Base-by-base conservation (phyloP, 1,140 invertebrate genomes). In the Ectropis grisescens region DNA sequence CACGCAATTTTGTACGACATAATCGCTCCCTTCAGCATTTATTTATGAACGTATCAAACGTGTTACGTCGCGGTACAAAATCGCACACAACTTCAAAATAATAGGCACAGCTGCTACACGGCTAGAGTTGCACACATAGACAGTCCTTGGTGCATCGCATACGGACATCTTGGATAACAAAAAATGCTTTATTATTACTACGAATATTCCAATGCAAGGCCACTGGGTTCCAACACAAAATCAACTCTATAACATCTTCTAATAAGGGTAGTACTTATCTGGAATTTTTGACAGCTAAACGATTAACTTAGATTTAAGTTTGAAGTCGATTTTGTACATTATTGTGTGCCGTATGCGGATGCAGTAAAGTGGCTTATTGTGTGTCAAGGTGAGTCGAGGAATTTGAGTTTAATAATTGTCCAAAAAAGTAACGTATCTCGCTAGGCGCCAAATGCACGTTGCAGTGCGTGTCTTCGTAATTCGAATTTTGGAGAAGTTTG, bases 161-260 rank as follows among this genome's bases (percentile, higher is more conserved):
- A 69, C 68, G 47, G 61, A 59, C 69, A 60, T 71, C 59, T 65
- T 69, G 47, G 50, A 54, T 62, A 56, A 66, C 58, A 76, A 76
- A 79, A 75, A 74, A 74, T 51, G 58, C 58, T 74, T 76, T 80
- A 80, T 79, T 79, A 79, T 79, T 79, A n/a, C n/a, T n/a, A n/a
- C n/a, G n/a, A n/a, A n/a, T n/a, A 79, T 72, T 62, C 56, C 62
- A 50, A 46, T 59, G 58, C 53, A 58, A 68, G 62, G 55, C 71
- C 58, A 61, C 43, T 15, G 10, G 27, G 11, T 2, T 15, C 22
- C 37, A 39, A 13, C 4, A 33, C 9, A 72, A 55, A 40, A 14
- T 38, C 29, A 11, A 35, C 51, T 44, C 27, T 62, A 55, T 41
- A 19, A 1, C n/a, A 28, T 38, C 16, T 8, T n/a, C n/a, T n/a